Conservation (phyloP, 2,797 vertebrate species). For the Xenopus petersii region DNA sequence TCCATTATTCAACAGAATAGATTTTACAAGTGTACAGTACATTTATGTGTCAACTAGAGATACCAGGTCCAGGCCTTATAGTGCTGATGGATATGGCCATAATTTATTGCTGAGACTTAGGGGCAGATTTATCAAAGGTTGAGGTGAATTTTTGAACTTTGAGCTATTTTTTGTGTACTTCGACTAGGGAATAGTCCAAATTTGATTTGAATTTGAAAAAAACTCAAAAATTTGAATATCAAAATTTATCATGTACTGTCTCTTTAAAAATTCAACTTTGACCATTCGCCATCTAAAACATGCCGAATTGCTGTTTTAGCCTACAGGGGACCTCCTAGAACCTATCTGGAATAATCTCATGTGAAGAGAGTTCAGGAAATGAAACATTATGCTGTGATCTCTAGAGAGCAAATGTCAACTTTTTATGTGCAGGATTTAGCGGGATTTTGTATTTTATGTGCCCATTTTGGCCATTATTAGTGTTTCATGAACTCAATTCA, state of each 20-base stretch:
- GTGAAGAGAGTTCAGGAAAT: neutral
- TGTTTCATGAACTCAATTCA: constrained; percentile 17
- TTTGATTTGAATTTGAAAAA: no score
- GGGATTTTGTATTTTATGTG: constrained; percentile 29
- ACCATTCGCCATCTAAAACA: no score
- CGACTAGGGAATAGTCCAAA: no score
- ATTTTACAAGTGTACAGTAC: neutral
- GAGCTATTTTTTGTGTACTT: no score
- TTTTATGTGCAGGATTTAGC: constrained; percentile 16
- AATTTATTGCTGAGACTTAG: constrained; percentile 16
- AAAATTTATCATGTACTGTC: no score
- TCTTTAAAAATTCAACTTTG: no score
- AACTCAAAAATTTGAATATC: no score
- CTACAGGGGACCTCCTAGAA: no score
- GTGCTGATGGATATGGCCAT: neutral
- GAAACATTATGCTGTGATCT: constrained; percentile 21
- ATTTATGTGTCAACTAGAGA: neutral
- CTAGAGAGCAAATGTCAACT: constrained; percentile 20
- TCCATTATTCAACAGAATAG: neutral
- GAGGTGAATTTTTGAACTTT: no score
- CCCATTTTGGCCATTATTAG: constrained; percentile 22
- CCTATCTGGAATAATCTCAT: neutral
- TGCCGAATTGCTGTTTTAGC: no score
- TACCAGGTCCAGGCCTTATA: neutral
- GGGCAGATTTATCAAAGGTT: no score